A percentile compares a stretch with the other conserved stretches of the same genome.
phyloP scores from a whole-genome alignment of 2,797 vertebrate genomes.

The Danio albolineatus region DNA sequence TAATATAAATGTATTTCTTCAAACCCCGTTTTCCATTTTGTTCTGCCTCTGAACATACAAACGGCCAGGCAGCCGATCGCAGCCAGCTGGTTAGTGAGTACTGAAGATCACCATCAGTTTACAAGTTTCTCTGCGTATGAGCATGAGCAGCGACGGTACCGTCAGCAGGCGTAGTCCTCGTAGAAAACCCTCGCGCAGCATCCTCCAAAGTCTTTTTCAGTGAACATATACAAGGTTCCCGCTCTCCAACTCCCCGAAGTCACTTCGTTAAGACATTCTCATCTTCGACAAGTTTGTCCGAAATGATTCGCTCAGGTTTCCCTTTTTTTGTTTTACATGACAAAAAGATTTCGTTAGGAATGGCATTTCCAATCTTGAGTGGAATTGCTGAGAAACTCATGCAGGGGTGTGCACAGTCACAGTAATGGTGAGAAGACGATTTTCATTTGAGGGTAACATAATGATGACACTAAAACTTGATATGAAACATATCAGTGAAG shows the following conservation, averaged over 20 bases:
- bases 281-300: conserved; percentile 74
- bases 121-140: conserved; percentile 75
- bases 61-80: conserved; percentile 75
- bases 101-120: conserved; percentile 77
- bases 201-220: conserved; percentile 72
- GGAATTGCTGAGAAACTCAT: conserved; percentile 96
- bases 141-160: conserved; percentile 79
- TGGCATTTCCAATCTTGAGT: conserved; percentile 90
- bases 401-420: conserved; percentile 97
- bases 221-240: conserved; percentile 83
- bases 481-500: conserved; percentile 97
- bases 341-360: conserved; percentile 79
- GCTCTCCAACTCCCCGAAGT: conserved; percentile 72
- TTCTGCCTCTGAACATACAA: conserved; percentile 74
- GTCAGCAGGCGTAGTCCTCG: conserved; percentile 81
- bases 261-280: conserved; percentile 71
- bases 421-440: conserved; percentile 93
- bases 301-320: conserved; percentile 71
- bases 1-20: conserved; percentile 85
- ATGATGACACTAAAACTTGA: conserved; percentile 99
- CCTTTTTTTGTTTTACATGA: conserved; percentile 78
- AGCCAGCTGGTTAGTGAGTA: conserved; percentile 80
- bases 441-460: conserved; percentile 87
- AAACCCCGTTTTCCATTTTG: conserved; percentile 75
- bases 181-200: conserved; percentile 74